phyloP scores from a whole-genome alignment of 2,888 invertebrate species.

The Sepiola atlantica region DNA sequence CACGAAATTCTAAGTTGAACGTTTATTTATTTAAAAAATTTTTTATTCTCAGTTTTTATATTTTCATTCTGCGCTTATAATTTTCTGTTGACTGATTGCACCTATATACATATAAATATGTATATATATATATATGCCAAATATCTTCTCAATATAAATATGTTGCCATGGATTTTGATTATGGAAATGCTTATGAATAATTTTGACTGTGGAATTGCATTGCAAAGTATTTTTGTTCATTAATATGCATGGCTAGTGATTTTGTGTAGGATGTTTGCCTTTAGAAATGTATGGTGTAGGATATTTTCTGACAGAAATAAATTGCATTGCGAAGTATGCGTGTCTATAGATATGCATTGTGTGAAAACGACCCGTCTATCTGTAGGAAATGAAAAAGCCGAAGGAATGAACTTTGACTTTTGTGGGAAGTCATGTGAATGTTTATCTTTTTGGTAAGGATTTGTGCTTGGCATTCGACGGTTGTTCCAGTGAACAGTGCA shows the following conservation, averaged over 20 bases:
- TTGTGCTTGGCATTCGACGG: not conserved
- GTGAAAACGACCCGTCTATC: not conserved
- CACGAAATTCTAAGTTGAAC: too few species aligned
- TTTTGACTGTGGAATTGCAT: not conserved
- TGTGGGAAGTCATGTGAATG: not conserved
- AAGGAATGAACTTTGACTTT: not conserved
- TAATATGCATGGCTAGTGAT: not conserved
- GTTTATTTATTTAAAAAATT: too few species aligned
- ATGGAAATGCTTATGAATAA: not conserved
- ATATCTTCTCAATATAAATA: not conserved
- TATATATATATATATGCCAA: too few species aligned
- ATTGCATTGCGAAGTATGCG: not conserved
- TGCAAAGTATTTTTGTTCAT: not conserved
- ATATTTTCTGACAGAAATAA: not conserved
- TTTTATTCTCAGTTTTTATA: too few species aligned
- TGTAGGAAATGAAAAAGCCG: not conserved
- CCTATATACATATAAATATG: too few species aligned
- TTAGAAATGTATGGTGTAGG: not conserved
- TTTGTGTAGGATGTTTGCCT: not conserved
- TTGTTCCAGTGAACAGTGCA: not conserved
- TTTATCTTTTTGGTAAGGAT: not conserved
- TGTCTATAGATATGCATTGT: not conserved
- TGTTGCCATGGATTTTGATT: not conserved
- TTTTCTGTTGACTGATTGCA: too few species aligned
- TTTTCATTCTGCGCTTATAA: too few species aligned